A percentile compares a stretch with the other conserved stretches of the same genome.
phyloP scores from a whole-genome alignment of 1,140 invertebrate genomes.

The Drosophila arawakana region DNA sequence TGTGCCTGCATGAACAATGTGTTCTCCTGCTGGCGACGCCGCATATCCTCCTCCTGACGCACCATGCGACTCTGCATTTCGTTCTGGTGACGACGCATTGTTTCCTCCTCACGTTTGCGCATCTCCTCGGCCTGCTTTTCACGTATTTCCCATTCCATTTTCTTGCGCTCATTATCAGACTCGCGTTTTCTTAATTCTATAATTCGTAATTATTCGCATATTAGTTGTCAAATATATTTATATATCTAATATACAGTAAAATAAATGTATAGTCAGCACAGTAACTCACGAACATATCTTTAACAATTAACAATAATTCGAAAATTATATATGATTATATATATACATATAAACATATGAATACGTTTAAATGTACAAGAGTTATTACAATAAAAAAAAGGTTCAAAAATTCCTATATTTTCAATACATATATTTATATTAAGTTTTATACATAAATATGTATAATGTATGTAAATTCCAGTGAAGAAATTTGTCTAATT shows the following conservation, averaged over 20 bases:
- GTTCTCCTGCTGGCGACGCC: conserved; percentile 92
- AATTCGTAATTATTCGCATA: conserved; percentile 12
- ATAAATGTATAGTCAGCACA: not conserved
- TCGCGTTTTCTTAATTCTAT: conserved; percentile 93
- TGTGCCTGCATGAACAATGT: conserved; percentile 91
- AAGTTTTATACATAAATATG: not conserved
- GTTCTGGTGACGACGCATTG: conserved; percentile 89
- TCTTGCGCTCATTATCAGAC: conserved; percentile 93
- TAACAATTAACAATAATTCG: not conserved
- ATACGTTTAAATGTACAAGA: too few relatives aligned
- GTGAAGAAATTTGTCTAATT: too few relatives aligned
- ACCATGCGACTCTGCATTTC: conserved; percentile 91
- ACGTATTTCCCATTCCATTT: conserved; percentile 94
- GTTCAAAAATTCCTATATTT: too few relatives aligned
- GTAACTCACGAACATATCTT: not conserved
- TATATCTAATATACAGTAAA: too few relatives aligned
- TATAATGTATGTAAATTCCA: not conserved
- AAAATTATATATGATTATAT: not conserved
- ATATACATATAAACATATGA: not conserved
- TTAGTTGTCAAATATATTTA: conserved; percentile 15
- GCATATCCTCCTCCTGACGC: conserved; percentile 92
- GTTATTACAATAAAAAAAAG: too few relatives aligned
- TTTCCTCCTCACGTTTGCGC: conserved; percentile 90
- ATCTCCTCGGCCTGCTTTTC: conserved; percentile 93
- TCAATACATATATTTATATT: not conserved